Evolutionary conservation across 2,797 vertebrate genomes (phyloP).

Genomic region (Etheostoma nigrum): DNA sequence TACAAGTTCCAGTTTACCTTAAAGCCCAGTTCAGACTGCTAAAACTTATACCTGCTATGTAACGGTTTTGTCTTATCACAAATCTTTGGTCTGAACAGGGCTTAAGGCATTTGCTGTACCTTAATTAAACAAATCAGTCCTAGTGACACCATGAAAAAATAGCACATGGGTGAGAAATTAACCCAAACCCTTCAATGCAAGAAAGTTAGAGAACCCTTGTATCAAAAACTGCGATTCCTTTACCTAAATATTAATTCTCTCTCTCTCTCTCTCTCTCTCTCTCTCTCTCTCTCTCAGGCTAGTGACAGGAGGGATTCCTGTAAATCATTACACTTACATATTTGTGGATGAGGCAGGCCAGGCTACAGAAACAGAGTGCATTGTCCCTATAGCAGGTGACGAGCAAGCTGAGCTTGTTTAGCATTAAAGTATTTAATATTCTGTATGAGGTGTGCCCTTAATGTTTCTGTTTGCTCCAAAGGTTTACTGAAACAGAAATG

Average conservation of each 20-base stretch:
- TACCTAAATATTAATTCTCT: constrained; percentile 4
- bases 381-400: constrained; percentile 85
- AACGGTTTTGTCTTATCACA: no score
- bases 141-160: not conserved
- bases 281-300: constrained; percentile 70
- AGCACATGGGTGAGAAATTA: not conserved
- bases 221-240: not conserved
- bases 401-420: not conserved
- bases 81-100: no score
- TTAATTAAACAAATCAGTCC: not conserved
- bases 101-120: not conserved
- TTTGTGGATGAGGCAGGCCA: constrained; percentile 90
- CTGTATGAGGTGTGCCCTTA: not conserved
- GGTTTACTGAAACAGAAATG: constrained; percentile 73
- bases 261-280: not conserved
- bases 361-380: constrained; percentile 82
- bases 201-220: not conserved
- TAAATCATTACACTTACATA: constrained; percentile 84
- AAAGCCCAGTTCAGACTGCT: no score
- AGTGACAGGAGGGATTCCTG: constrained; percentile 80
- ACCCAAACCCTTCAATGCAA: not conserved
- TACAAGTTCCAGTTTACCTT: not conserved
- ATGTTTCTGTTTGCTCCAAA: constrained; percentile 28
- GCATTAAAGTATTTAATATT: not conserved
- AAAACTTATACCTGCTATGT: no score